Base-by-base conservation (phyloP, 2,797 vertebrate species). In the Oceanodroma leucorhoa region DNA sequence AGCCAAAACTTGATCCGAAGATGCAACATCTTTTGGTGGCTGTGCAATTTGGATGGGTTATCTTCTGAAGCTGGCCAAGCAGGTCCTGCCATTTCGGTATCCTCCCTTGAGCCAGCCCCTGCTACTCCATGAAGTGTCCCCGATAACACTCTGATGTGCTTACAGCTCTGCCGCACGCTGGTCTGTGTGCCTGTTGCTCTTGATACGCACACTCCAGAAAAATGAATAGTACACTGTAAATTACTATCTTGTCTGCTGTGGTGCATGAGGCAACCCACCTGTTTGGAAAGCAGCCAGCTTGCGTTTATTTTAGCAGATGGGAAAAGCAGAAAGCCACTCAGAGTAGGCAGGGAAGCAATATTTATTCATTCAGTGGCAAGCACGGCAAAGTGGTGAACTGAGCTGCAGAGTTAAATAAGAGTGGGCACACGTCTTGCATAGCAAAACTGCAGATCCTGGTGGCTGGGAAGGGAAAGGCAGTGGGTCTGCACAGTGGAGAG, bases 241-340 rank as follows among this genome's bases (percentile, higher is more conserved):
- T 80, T 78, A 20, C 79, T 92, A 4, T 50, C 73, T 26, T 30
- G 41, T 73, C 78, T 75, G 84, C 84, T n/a, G 60, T 45, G 87
- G 87, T 90, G 83, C 75, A 22, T 72, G 58, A 54, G 92, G 83
- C 87, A 86, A 1, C 94, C 87, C 94, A 92, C 84, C 94, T 95
- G 91, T 16, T 69, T 51, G 95, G 79, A 65, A 61, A 78, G 87
- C 91, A 92, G 93, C 91, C 92, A 91, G 87, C 76, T 69, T 71
- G 85, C 41, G 14, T 91, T 95, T 75, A 19, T 77, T 90, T 83
- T 26, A 67, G 89, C 84, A 86, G 93, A 77, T 80, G 87, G 90
- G 81, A 30, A 38, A 69, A 90, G 64, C 82, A 83, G 87, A 67
- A 78, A 80, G 67, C 41, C 61, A 5, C 67, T 87, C 4, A 0